Base-by-base conservation (phyloP, 2,888 invertebrate genomes). In the Gymnosoma rotundatum region DNA sequence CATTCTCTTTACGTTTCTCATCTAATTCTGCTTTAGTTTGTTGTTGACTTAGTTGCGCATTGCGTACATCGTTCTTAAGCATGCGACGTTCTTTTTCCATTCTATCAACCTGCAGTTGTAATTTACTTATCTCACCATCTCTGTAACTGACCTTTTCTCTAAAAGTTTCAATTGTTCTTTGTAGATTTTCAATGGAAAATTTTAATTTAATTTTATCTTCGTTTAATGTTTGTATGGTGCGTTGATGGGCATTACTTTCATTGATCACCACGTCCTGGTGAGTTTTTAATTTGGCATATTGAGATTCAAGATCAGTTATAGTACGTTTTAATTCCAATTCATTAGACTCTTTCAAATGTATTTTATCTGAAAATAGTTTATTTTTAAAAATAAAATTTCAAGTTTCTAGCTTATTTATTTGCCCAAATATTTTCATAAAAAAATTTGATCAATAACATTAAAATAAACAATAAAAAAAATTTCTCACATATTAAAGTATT, bases 141-240 rank as follows among this genome's bases (percentile, higher is more conserved):
- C 97, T 97, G 86, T 94, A 93, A 50, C 94, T 93, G 45, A 97
- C 95, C 88, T 96, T 96, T 87, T 96, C 97, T 90, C 97, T 90
- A 0, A 90, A 87, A 8, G 85, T 83, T 69, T 92, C 91, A 10
- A 90, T 88, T 18, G 86, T 85, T 1, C 88, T 86, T 66, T 90
- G 89, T 4, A 89, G 93, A 83, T 96, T 95, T 93, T 95, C 96
- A 48, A 97, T 90, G 89, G 96, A 96, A 86, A 95, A 94, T 89
- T 95, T 96, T 45, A 96, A 89, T 88, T 96, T 96, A 10, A 93
- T 93, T 0, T 94, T 92, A 78, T 96, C 95, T 45, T 96, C 96
- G 1, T 94, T 94, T 0, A 94, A 93, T 86, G 94, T 93, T 84
- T 94, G 93, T 58, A 97, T 93, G 88, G 94, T 94, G 90, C 97